Evolutionary conservation across 2,888 invertebrate genomes (phyloP).

Genomic region (Andrena dorsata): DNA sequence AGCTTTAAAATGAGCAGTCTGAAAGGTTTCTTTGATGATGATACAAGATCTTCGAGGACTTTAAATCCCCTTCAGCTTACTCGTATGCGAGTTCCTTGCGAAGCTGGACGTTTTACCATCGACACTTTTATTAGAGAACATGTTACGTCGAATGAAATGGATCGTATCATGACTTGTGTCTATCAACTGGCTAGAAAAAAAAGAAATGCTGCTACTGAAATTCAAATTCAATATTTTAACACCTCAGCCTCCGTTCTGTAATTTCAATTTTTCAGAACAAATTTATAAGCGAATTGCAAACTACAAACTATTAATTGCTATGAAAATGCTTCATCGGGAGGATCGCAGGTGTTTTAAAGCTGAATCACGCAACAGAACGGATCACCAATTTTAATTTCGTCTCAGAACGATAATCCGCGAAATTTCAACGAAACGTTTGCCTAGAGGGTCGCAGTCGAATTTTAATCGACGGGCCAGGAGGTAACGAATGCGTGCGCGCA

Average conservation of each 20-base stretch:
- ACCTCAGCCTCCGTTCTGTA: neutral
- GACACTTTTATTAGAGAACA: neutral
- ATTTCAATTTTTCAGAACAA: neutral
- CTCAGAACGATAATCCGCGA: neutral
- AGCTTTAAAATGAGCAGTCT: conserved; percentile 42
- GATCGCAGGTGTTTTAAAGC: neutral
- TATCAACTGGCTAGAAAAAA: neutral
- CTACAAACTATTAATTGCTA: neutral
- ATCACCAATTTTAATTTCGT: neutral
- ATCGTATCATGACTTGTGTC: neutral
- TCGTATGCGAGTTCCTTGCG: conserved; percentile 4
- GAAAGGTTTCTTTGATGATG: conserved; percentile 50
- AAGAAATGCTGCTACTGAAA: neutral
- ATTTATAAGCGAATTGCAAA: conserved; percentile 1
- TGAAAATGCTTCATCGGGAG: neutral
- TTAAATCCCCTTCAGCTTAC: conserved; percentile 22
- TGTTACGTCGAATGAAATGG: neutral
- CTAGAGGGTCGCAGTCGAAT: neutral
- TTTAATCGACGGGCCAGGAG: conserved; percentile 36
- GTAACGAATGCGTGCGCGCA: conserved; percentile 34
- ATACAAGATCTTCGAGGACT: conserved; percentile 17
- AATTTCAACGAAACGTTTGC: neutral
- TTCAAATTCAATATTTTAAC: neutral
- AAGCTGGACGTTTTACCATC: neutral
- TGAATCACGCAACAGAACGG: neutral